Evolutionary conservation across 2,113 vertebrate genomes (phyloP), one percentile per base, ranked within the genome.

Genomic region (Etia nguti): DNA sequence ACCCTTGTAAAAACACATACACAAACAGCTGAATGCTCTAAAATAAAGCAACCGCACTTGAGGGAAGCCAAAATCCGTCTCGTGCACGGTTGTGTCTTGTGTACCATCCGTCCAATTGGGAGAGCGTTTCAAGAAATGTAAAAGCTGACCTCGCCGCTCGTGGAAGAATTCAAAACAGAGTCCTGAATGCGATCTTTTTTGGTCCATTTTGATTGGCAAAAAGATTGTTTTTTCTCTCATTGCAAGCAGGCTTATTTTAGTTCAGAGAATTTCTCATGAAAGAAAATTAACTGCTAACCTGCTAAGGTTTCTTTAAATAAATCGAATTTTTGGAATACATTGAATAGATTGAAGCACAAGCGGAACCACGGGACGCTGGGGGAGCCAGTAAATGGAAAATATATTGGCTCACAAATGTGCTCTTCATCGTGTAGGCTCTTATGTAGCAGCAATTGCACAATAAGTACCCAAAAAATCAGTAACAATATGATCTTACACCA

Each of bases 201-300:
- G 46, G 65, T 82, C 84, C 84, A 79, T 92, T 94, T 92, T 89
- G 82, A 94, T 90, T 95, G 94, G 93, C 93, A 81, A 79, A 24
- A 52, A 55, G 31, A 85, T 83, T 93, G 91, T 92, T 95, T 95
- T 93, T 43, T 82, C 82, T 88, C 86, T 91, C 90, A 82, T 92
- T 75, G 86, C 87, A 83, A 83, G 81, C 68, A 50, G 77, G 65
- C 73, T 89, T 93, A 87, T 94, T 95, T 92, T 88, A 90, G 89
- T 81, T 52, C 54, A 41, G 29, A 88, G 36, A 91, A 86, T 88
- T 84, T 90, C 89, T 88, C 86, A 86, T 90, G 90, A 90, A 83
- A 90, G 87, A 90, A 90, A 92, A 93, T 89, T 77, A 91, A 85
- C 89, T 16, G 77, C 59, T 87, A 89, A 93, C 89, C 77, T 79